A percentile compares a stretch with the other conserved stretches of the same genome.
These are phyloP conservation scores for Cerastis leucographa DNA, from an alignment of 2,888 invertebrate genomes.

Conservation along the genomic window DNA sequence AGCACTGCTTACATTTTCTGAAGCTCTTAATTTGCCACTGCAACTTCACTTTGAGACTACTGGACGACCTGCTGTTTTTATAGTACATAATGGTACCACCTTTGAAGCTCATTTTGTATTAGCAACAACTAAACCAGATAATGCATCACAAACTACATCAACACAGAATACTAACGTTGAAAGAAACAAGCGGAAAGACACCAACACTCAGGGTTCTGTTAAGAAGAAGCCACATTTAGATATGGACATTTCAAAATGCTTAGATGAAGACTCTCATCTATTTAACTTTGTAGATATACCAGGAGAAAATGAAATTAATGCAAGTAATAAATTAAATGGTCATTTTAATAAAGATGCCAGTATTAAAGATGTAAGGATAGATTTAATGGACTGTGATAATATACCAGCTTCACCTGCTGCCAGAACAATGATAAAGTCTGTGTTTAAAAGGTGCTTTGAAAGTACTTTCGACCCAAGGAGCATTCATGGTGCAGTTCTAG, in stretches of 20 bases:
- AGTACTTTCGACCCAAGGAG: constrained; percentile 92
- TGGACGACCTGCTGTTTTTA: constrained; percentile 94
- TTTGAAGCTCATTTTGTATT: constrained; percentile 95
- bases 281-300: constrained; percentile 88
- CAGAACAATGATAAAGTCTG: constrained; percentile 90
- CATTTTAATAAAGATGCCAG: constrained; percentile 61
- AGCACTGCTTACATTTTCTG: constrained; percentile 95
- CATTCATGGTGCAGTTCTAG: constrained; percentile 91
- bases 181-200: constrained; percentile 78
- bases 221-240: constrained; percentile 85
- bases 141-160: constrained; percentile 80
- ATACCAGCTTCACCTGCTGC: constrained; percentile 92
- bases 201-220: constrained; percentile 70
- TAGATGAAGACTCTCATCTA: constrained; percentile 88
- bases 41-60: constrained; percentile 94
- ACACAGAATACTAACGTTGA: constrained; percentile 83
- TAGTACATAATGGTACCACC: constrained; percentile 93
- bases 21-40: constrained; percentile 93
- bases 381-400: constrained; percentile 83
- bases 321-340: constrained; percentile 63
- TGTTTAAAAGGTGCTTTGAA: constrained; percentile 94
- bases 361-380: constrained; percentile 53
- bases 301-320: constrained; percentile 67
- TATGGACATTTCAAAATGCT: constrained; percentile 80
- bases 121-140: constrained; percentile 93